Base-by-base conservation (phyloP, 2,113 vertebrate species). In the Sialia sialis region DNA sequence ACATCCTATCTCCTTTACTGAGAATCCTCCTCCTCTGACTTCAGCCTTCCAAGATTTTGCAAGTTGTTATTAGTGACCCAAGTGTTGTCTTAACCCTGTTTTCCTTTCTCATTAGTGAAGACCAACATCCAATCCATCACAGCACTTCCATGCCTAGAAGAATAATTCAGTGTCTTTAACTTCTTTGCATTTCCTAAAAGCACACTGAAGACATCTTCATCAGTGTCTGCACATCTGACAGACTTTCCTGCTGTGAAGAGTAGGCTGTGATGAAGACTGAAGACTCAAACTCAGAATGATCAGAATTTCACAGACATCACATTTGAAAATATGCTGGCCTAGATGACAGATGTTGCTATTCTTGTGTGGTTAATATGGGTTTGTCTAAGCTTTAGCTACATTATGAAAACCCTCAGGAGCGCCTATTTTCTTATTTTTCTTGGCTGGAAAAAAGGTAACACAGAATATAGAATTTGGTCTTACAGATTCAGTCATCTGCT, bases 401-500 rank as follows among this genome's bases (percentile, higher is more conserved):
- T 62, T 74, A 60, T 73, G 51, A 86, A 92, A 89, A 89, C 55
- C 38, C 59, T 69, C 30, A 36, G 56, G 36, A 48, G 56, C 1
- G 4, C 51, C 90, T 84, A 69, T 86, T 92, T 92, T 66, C 54
- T 69, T 90, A 32, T 94, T 96, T 95, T 94, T 87, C 80, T 95
- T 95, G 93, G 80, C 76, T 64, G 22, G 13, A 56, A 72, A 63
- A 85, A 80, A 84, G 29, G 67, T 84, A 93, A 60, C 25, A 23
- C 9, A 64, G 46, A 89, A 84, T 70, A 39, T 2, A 74, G 76
- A 30, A 26, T 69, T 89, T 74, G 55, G 66, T 81, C 43, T 81
- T 74, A 77, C 30, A 64, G 20, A 55, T 87, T 86, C 87, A 70
- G 43, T 81, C 20, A n/a, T 73, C 80, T 90, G 59, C 43, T 84